phyloP scores from a whole-genome alignment of 2,888 invertebrate species.

The Notocelia uddmanniana region DNA sequence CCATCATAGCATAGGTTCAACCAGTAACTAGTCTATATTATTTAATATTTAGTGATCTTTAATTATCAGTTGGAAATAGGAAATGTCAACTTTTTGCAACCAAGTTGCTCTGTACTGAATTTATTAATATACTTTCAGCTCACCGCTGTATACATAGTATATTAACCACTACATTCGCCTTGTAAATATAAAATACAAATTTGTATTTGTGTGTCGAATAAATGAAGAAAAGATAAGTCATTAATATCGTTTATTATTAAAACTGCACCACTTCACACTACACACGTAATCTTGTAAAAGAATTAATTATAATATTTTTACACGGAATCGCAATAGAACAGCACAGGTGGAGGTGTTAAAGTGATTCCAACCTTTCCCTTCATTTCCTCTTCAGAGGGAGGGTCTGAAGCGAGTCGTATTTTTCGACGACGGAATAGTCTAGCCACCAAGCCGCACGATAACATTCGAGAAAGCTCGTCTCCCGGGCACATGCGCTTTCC shows the following conservation, averaged over 20 bases:
- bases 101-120: conserved; percentile 69
- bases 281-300: neutral
- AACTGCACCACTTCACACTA: conserved; percentile 36
- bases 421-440: conserved; percentile 88
- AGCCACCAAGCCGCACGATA: conserved; percentile 88
- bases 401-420: conserved; percentile 83
- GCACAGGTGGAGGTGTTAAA: conserved; percentile 87
- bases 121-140: conserved; percentile 59
- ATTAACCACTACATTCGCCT: conserved; percentile 66
- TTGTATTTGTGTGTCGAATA: conserved; percentile 59
- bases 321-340: conserved; percentile 67
- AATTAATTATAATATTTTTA: conserved; percentile 42
- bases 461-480: conserved; percentile 92
- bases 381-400: conserved; percentile 80
- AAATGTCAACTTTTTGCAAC: conserved; percentile 62
- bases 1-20: conserved; percentile 71
- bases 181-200: conserved; percentile 66
- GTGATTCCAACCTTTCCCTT: conserved; percentile 91
- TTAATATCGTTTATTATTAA: conserved; percentile 49
- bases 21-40: conserved; percentile 76
- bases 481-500: conserved; percentile 95
- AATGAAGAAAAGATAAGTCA: conserved; percentile 53
- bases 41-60: conserved; percentile 41
- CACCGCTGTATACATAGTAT: conserved; percentile 56
- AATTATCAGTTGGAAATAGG: conserved; percentile 33